phyloP scores from a whole-genome alignment of 2,888 invertebrate species.

The Oscheius myriophilus region DNA sequence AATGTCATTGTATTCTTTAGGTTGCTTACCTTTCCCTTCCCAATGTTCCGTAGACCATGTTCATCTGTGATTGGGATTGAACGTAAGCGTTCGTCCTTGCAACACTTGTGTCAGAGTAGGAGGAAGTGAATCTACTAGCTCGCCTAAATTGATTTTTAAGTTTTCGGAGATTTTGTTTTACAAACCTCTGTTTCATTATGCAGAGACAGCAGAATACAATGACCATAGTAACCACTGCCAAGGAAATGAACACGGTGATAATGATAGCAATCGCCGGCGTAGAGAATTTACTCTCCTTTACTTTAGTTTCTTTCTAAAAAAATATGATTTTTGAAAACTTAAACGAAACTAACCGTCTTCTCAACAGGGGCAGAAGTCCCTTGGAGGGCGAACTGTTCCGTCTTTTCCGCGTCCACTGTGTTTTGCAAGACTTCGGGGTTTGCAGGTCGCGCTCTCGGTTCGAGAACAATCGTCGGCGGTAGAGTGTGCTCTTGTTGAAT shows the following conservation, averaged over 20 bases:
- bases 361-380: neutral
- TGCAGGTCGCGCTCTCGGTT: slow-evolving; percentile 32
- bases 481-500: slow-evolving; percentile 37
- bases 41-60: slow-evolving; percentile 52
- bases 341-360: neutral
- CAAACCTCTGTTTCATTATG: slow-evolving; percentile 54
- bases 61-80: slow-evolving; percentile 56
- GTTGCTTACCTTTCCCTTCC: slow-evolving; percentile 16
- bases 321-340: neutral
- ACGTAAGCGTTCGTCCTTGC: slow-evolving; percentile 65
- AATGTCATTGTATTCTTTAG: neutral
- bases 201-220: slow-evolving; percentile 67
- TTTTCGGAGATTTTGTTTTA: neutral
- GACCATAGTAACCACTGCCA: slow-evolving; percentile 57
- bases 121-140: slow-evolving; percentile 38
- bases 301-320: slow-evolving; percentile 31
- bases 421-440: neutral
- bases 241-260: slow-evolving; percentile 38
- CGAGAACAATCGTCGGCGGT: slow-evolving; percentile 59
- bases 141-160: neutral
- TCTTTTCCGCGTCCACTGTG: slow-evolving; percentile 12
- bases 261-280: slow-evolving; percentile 60
- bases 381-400: slow-evolving; percentile 16
- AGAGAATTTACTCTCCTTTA: slow-evolving; percentile 25
- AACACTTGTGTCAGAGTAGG: slow-evolving; percentile 48